These are phyloP conservation scores for Syngnathus floridae DNA, from an alignment of 2,113 vertebrate species.

Conservation along the genomic window DNA sequence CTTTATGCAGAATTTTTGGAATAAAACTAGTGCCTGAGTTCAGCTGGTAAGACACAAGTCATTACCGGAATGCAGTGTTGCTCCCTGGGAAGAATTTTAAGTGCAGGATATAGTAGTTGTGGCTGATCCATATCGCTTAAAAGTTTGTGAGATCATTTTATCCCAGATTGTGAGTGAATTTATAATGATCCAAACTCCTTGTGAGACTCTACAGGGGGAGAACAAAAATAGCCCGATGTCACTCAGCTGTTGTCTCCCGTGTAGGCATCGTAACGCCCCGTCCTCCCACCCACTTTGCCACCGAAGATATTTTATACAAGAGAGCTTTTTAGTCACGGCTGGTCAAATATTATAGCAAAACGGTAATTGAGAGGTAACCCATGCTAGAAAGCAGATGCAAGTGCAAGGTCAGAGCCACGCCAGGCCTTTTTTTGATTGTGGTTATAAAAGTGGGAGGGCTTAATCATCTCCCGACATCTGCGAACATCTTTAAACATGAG, in stretches of 20 bases:
- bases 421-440: conserved; percentile 8
- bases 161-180: conserved; percentile 18
- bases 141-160: background rate
- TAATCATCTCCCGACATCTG: conserved; percentile 8
- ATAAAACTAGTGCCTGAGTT: background rate
- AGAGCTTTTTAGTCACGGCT: background rate
- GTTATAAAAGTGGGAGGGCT: background rate
- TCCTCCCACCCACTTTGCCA: background rate
- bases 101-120: background rate
- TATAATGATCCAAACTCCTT: conserved; percentile 33
- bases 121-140: background rate
- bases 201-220: conserved; percentile 25
- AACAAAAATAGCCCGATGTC: conserved; percentile 51
- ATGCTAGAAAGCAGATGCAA: conserved; percentile 32
- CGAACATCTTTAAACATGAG: conserved; percentile 24
- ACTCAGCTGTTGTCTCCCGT: conserved; percentile 53
- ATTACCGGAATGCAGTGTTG: background rate
- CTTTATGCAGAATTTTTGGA: background rate
- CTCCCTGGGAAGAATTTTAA: background rate
- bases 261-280: conserved; percentile 17
- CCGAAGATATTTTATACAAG: background rate
- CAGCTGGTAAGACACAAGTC: background rate
- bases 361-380: background rate
- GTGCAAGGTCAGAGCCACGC: conserved; percentile 29
- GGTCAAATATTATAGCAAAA: conserved; percentile 1